Evolutionary conservation across 2,113 vertebrate species (phyloP).

Genomic region (Coptodon rendalli): DNA sequence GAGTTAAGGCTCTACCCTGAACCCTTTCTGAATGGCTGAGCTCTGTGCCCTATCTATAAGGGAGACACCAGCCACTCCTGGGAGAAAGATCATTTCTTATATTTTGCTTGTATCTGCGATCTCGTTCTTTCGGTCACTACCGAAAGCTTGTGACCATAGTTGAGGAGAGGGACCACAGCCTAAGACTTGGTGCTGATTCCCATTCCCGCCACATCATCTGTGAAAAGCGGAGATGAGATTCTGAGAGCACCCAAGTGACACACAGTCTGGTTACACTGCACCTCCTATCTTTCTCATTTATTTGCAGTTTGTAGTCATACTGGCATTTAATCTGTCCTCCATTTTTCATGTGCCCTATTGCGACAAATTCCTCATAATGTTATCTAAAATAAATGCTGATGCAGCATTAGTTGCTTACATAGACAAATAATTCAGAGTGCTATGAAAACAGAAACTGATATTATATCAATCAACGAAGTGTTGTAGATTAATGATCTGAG

Average conservation of each 20-base stretch:
- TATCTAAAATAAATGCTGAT: background rate
- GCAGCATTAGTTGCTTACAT: background rate
- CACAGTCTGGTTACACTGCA: background rate
- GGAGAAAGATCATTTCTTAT: background rate
- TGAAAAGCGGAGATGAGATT: background rate
- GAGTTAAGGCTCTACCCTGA: background rate
- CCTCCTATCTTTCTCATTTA: background rate
- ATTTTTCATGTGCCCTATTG: background rate
- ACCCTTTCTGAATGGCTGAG: background rate
- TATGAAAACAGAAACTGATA: background rate
- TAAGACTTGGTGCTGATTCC: background rate
- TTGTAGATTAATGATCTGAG: background rate
- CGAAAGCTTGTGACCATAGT: background rate
- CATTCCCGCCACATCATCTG: background rate
- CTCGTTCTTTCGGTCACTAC: background rate
- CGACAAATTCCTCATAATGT: background rate
- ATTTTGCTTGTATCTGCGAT: background rate
- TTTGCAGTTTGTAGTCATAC: background rate
- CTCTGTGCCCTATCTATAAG: background rate
- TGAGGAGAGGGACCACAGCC: background rate
- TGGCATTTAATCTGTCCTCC: background rate
- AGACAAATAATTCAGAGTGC: background rate
- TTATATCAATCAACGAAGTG: background rate
- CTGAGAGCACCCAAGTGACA: background rate
- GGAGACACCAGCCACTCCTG: background rate